These are phyloP conservation scores for Falco cherrug DNA, from an alignment of 2,797 vertebrate species.

Conservation along the genomic window DNA sequence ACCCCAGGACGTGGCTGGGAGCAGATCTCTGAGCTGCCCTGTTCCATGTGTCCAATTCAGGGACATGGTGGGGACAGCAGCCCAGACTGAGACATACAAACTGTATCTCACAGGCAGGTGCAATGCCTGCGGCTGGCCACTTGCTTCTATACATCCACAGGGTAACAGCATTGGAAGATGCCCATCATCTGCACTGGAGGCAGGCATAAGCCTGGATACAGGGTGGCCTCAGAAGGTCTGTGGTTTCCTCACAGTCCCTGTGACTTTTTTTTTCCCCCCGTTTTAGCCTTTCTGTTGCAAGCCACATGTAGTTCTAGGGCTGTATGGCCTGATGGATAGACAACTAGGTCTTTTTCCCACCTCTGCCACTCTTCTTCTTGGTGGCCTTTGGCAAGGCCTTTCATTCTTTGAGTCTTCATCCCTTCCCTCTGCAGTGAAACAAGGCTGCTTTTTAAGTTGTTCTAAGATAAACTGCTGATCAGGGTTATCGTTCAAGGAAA, in stretches of 20 bases:
- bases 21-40: neutral
- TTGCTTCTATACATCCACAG: neutral
- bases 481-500: neutral
- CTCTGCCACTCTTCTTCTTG: neutral
- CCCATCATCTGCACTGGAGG: neutral
- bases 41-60: fast-evolving
- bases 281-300: neutral
- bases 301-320: neutral
- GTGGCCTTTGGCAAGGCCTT: neutral
- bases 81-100: neutral
- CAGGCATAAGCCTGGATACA: neutral
- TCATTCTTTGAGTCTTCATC: neutral
- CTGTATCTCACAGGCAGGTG: neutral
- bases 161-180: neutral
- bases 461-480: neutral
- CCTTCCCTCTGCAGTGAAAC: neutral
- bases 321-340: neutral
- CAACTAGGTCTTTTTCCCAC: neutral
- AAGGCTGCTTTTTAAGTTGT: neutral
- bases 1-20: neutral
- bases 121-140: neutral
- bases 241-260: neutral
- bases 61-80: neutral
- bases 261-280: neutral
- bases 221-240: neutral